phyloP scores from a whole-genome alignment of 2,888 invertebrate genomes.

The Diogma glabrata region DNA sequence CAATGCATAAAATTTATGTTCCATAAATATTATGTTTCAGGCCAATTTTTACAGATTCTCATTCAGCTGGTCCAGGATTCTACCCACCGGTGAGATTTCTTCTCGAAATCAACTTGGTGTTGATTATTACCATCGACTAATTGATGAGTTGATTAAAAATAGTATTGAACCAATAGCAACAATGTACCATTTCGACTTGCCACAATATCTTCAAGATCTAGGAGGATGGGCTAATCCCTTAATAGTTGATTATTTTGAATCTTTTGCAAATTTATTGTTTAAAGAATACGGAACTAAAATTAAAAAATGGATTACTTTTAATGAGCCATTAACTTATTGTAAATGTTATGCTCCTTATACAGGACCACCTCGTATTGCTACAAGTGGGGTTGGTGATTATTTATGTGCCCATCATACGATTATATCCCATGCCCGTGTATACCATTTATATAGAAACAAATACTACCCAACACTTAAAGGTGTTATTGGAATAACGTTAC shows the following conservation, averaged over 20 bases:
- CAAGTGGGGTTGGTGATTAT: conserved; percentile 39
- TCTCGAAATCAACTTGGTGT: conserved; percentile 26
- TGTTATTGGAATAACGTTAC: conserved; percentile 26
- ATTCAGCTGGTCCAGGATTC: conserved; percentile 33
- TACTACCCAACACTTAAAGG: conserved; percentile 23
- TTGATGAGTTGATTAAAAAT: conserved; percentile 4
- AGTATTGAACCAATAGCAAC: conserved; percentile 50
- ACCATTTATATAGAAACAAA: conserved; percentile 29
- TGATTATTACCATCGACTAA: conserved; percentile 2
- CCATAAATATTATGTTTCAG: too few relatives aligned
- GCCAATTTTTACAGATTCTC: conserved; percentile 2
- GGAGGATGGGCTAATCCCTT: conserved; percentile 41
- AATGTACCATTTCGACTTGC: conserved; percentile 44
- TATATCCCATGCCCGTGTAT: conserved; percentile 42
- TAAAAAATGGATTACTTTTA: conserved; percentile 47
- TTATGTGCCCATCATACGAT: conserved; percentile 40
- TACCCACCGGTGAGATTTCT: conserved; percentile 44
- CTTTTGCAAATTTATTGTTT: conserved; percentile 38
- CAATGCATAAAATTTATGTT: too few relatives aligned
- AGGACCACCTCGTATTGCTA: conserved; percentile 27
- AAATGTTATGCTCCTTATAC: conserved; percentile 38
- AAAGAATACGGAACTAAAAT: conserved; percentile 39
- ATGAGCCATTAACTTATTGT: conserved; percentile 41
- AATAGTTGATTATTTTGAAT: conserved; percentile 38
- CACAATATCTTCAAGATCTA: conserved; percentile 40